Percentiles rank a stretch among this genome's conserved stretches.
phyloP scores from a whole-genome alignment of 2,888 invertebrate species.

The Agriopis aurantiaria region DNA sequence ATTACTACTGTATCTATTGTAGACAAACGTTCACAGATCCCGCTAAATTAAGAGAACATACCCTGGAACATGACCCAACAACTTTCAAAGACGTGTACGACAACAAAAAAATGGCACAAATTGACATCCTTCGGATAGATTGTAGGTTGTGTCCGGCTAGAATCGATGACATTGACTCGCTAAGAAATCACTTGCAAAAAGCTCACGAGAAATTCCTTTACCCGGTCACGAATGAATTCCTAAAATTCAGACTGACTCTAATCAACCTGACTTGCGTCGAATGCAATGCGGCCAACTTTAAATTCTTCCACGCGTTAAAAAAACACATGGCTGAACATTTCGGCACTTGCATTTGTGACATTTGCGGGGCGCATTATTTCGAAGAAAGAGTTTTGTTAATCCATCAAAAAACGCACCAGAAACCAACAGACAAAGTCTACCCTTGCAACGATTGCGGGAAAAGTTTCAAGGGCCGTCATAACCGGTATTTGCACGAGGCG shows the following conservation, averaged over 20 bases:
- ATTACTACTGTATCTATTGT: conserved; percentile 72
- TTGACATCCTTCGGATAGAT: conserved; percentile 70
- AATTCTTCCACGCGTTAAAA: conserved; percentile 72
- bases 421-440: conserved; percentile 75
- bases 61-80: conserved; percentile 64
- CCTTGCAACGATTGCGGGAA: conserved; percentile 83
- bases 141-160: conserved; percentile 66
- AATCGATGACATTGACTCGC: conserved; percentile 60
- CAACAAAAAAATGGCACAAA: conserved; percentile 63
- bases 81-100: conserved; percentile 61
- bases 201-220: conserved; percentile 61
- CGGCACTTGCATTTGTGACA: conserved; percentile 73
- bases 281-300: conserved; percentile 59
- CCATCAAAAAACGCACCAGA: conserved; percentile 73
- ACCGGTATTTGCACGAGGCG: conserved; percentile 70
- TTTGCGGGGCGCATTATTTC: conserved; percentile 79
- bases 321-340: conserved; percentile 79
- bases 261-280: conserved; percentile 65
- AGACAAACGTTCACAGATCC: conserved; percentile 72
- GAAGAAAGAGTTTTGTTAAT: conserved; percentile 76
- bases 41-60: conserved; percentile 66
- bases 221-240: conserved; percentile 63
- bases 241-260: conserved; percentile 66
- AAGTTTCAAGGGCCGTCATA: conserved; percentile 74
- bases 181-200: conserved; percentile 64